Base-by-base conservation (phyloP, 2,888 invertebrate species). In the Xestia c-nigrum region DNA sequence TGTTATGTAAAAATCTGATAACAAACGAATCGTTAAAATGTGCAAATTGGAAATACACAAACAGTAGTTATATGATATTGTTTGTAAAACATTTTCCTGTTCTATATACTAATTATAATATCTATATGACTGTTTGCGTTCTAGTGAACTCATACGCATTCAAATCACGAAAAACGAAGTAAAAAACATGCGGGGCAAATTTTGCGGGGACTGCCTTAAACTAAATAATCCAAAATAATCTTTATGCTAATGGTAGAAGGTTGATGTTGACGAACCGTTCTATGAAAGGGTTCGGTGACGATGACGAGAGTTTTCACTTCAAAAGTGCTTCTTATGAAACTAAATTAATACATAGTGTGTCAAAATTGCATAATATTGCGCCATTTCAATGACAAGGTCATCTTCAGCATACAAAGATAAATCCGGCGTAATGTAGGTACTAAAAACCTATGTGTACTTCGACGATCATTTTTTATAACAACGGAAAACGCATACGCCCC, bases 51-150 rank as follows among this genome's bases (percentile, higher is more conserved):
- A 83, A 55, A 69, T 19, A 61, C 31, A 50, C 68, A 78, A 74
- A 63, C 69, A 74, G 16, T 31, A 78, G 64, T 74, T 55, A 70
- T 66, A 78, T 59, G 70, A 67, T 78, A 50, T 52, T 74, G 57
- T 83, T 83, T 81, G 24, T 31, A 16, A 67, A 75, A 72, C 71
- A 69, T 75, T 80, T 84, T 75, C 75, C 71, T 84, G 84, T 75
- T 9, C 47, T 14, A 50, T 67, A 24, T 47, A 57, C 31, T 65
- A n/a, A n/a, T n/a, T n/a, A n/a, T n/a, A n/a, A n/a, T n/a, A n/a
- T n/a, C n/a, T n/a, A n/a, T n/a, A n/a, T n/a, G 12, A 46, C 52
- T 63, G 63, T 65, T 80, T 64, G 80, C n/a, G 46, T 73, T 65
- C 9, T 50, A 6, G 50, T 72, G 71, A 55, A 55, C 4, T 68